Conservation (phyloP, 2,113 vertebrate species). For the Corapipo altera region DNA sequence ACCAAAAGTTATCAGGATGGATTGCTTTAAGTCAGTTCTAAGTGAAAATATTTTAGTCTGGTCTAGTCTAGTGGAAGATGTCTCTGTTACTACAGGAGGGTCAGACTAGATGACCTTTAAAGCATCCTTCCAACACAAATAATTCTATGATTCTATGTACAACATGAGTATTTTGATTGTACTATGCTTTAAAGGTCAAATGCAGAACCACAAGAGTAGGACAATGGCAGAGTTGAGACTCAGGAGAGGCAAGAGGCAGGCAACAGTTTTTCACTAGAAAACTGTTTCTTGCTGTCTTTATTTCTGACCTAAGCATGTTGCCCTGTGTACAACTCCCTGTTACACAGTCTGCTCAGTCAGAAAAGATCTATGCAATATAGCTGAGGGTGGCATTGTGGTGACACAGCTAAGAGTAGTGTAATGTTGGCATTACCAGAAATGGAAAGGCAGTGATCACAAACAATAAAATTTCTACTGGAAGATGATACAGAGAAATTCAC, state of each 20-base stretch:
- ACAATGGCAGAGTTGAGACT: neutral
- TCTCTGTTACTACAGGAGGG: neutral
- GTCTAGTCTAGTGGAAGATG: neutral
- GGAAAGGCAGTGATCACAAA: neutral
- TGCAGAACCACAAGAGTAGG: neutral
- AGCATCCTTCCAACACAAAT: neutral
- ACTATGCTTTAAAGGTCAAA: neutral
- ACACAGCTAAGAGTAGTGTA: neutral
- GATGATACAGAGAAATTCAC: neutral
- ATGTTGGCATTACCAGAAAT: neutral
- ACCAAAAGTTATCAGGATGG: neutral
- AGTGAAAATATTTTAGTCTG: neutral
- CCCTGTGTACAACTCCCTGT: neutral
- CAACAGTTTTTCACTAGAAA: neutral
- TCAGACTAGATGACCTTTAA: neutral
- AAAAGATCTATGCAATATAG: neutral
- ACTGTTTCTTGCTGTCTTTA: neutral
- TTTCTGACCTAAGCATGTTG: neutral
- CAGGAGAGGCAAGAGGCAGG: neutral
- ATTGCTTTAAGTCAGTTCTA: neutral
- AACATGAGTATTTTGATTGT: neutral
- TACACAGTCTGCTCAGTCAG: neutral
- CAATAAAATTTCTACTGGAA: neutral
- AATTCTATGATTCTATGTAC: neutral
- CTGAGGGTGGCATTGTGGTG: neutral